Conservation (phyloP, 64 coral and sea anemone genomes). For the Pocillopora damicornis region DNA sequence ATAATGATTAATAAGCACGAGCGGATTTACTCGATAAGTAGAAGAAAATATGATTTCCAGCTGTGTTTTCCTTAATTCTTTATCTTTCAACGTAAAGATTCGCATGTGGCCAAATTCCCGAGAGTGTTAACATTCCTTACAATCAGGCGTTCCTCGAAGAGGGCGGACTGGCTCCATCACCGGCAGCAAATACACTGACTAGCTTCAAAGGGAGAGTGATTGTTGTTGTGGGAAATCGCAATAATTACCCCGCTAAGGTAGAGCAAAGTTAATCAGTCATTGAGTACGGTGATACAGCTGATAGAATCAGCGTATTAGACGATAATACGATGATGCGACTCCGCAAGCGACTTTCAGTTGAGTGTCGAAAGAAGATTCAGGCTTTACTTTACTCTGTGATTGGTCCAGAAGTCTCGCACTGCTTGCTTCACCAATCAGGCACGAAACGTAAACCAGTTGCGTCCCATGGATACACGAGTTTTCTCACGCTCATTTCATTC, state of each 20-base stretch:
- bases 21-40: too few species aligned
- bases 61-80: slow-evolving; percentile 41
- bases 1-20: too few species aligned
- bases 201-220: slow-evolving; percentile 86
- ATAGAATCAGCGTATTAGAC: neutral
- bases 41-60: too few species aligned
- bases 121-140: slow-evolving; percentile 82
- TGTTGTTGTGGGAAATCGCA: slow-evolving; percentile 68
- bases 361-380: too few species aligned
- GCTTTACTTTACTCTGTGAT: too few species aligned
- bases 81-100: slow-evolving; percentile 38
- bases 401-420: too few species aligned
- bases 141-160: slow-evolving; percentile 92
- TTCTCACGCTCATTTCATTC: too few species aligned
- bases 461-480: too few species aligned
- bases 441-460: too few species aligned
- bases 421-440: too few species aligned
- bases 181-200: slow-evolving; percentile 51
- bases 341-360: too few species aligned
- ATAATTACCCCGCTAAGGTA: slow-evolving; percentile 74
- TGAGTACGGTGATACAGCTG: neutral
- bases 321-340: too few species aligned
- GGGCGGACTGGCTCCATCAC: slow-evolving; percentile 55
- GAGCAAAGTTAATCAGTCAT: neutral
- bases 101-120: slow-evolving; percentile 68